phyloP scores from a whole-genome alignment of 92 coral and sea anemone species.

The Zoanthus solanderi region DNA sequence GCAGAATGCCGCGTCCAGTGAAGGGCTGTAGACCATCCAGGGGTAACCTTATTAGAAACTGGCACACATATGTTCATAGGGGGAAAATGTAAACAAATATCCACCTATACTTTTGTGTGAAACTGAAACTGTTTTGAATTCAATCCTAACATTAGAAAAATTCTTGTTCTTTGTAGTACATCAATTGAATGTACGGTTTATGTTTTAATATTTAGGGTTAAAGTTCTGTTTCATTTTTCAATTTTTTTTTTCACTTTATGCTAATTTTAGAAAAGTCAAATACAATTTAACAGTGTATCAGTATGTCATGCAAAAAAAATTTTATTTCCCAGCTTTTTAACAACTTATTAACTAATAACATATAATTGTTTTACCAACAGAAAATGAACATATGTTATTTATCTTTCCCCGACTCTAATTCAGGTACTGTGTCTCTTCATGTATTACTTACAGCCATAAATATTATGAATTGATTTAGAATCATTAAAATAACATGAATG shows the following conservation, averaged over 20 bases:
- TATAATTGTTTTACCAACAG: conserved; percentile 50
- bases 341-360: neutral
- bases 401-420: conserved; percentile 98
- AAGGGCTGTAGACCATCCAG: no score
- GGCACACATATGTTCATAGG: no score
- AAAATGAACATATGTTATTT: conserved; percentile 91
- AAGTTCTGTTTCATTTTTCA: neutral
- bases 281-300: neutral
- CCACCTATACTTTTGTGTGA: neutral
- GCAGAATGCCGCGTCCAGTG: no score
- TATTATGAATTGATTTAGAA: no score
- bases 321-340: neutral
- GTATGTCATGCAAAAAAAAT: neutral
- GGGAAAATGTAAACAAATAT: no score
- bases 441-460: no score
- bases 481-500: no score
- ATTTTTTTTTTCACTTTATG: neutral
- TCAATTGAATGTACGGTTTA: neutral
- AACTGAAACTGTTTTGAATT: neutral
- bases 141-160: no score
- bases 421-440: conserved; percentile 72
- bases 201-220: neutral
- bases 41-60: no score
- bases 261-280: neutral
- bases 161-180: no score